Conservation (phyloP, 35 echinoderm and acorn worm genomes). For the Chiridota heheva region DNA sequence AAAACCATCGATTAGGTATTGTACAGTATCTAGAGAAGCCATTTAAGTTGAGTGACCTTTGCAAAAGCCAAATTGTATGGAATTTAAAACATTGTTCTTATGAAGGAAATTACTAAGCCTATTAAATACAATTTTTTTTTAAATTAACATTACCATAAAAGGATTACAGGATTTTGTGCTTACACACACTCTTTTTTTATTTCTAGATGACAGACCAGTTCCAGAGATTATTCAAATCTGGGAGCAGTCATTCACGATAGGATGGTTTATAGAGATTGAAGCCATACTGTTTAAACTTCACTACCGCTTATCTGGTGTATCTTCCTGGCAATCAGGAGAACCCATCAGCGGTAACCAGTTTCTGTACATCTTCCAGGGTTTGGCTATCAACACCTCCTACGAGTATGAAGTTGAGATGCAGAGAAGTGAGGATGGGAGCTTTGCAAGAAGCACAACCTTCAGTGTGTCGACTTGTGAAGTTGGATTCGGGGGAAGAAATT, state of each 20-base stretch:
- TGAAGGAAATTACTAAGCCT: too few species aligned
- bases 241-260: slow-evolving; percentile 76
- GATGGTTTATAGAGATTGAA: slow-evolving; percentile 70
- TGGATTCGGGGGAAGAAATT: slow-evolving; percentile 70
- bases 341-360: slow-evolving; percentile 54
- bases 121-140: too few species aligned
- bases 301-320: slow-evolving; percentile 15
- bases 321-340: slow-evolving; percentile 29
- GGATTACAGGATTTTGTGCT: background rate
- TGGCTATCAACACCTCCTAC: slow-evolving; percentile 56
- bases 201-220: slow-evolving; percentile 60
- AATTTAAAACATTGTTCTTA: too few species aligned
- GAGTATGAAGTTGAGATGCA: slow-evolving; percentile 68
- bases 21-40: too few species aligned
- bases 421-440: slow-evolving; percentile 38
- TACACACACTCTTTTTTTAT: background rate
- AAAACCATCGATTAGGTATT: too few species aligned
- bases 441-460: slow-evolving; percentile 10
- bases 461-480: slow-evolving; percentile 53
- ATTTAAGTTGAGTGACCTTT: too few species aligned
- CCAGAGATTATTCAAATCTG: slow-evolving; percentile 63
- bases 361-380: slow-evolving; percentile 63
- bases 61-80: too few species aligned
- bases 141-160: background rate
- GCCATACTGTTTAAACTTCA: slow-evolving; percentile 75